Base-by-base conservation (phyloP, 2,888 invertebrate species). In the Plagodis pulveraria region DNA sequence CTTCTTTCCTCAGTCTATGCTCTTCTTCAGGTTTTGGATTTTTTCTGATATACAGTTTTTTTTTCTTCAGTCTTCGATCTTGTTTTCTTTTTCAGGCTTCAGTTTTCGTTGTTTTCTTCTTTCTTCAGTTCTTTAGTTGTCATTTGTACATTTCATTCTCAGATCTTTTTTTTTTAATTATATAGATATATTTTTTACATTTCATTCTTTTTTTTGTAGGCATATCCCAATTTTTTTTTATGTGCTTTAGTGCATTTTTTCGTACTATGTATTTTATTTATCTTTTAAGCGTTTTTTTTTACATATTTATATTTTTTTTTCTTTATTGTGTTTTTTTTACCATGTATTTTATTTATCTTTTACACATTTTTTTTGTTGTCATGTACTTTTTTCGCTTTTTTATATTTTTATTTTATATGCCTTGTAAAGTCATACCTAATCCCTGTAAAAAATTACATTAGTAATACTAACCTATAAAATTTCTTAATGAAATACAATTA, bases 21-120 rank as follows among this genome's bases (percentile, higher is more conserved):
- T 36, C 36, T 36, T 36, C 6, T 36, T 36, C 7, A 6, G 36
- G 36, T 36, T 7, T 36, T 36, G 5, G n/a, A 36, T 36, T 7
- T 6, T 36, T 7, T 36, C 7, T 7, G 36, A 36, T 36, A 6
- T 36, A 6, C 36, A 36, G 36, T 35, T 51, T 40, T 51, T 61
- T 49, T 12, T 51, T 54, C 54, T 55, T 61, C 33, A 6, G 0
- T 32, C 44, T 48, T 32, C 35, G 45, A 50, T 62, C 9, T 5
- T 5, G 6, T 12, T 52, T 54, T 33, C 34, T 11, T 50, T 42
- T 54, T 43, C n/a, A 43, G 34, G 49, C 35, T 56, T 45, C 41
- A 6, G 10, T 57, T 43, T 51, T 42, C 12, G 36, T 7, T 36
- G 6, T 36, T 1, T 6, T 8, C 6, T 1, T 0, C 5, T 7